Evolutionary conservation across 2,888 invertebrate genomes (phyloP).

Genomic region (Nematopogon swammerdamellus): DNA sequence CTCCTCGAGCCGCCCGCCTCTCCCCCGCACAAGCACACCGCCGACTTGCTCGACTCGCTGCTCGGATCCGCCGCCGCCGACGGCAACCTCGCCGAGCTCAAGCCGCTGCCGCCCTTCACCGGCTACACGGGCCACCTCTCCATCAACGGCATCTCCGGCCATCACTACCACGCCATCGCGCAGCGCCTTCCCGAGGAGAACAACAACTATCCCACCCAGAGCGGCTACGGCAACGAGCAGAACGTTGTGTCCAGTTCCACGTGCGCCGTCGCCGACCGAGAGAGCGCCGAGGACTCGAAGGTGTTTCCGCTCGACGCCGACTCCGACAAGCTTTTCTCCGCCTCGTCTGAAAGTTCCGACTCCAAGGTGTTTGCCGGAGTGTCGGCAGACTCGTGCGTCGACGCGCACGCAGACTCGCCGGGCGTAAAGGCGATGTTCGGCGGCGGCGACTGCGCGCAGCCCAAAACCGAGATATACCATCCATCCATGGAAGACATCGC

Average conservation of each 20-base stretch:
- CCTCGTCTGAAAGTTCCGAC: slow-evolving; percentile 42
- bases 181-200: slow-evolving; percentile 71
- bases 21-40: slow-evolving; percentile 35
- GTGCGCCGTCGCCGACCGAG: slow-evolving; percentile 63
- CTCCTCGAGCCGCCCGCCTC: slow-evolving; percentile 34
- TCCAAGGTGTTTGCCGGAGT: slow-evolving; percentile 44
- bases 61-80: slow-evolving; percentile 56
- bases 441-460: slow-evolving; percentile 24
- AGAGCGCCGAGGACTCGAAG: slow-evolving; percentile 59
- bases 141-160: slow-evolving; percentile 85
- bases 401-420: slow-evolving; percentile 26
- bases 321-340: slow-evolving; percentile 42
- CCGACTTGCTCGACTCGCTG: slow-evolving; percentile 68
- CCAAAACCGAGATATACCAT: slow-evolving; percentile 64
- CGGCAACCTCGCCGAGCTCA: slow-evolving; percentile 74
- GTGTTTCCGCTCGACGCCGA: slow-evolving; percentile 56
- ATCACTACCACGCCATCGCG: slow-evolving; percentile 84
- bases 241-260: slow-evolving; percentile 74
- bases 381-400: slow-evolving; percentile 38
- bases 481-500: slow-evolving; percentile 80
- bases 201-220: slow-evolving; percentile 64
- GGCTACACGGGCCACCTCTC: slow-evolving; percentile 82
- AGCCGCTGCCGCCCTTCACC: slow-evolving; percentile 82
- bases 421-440: slow-evolving; percentile 45
- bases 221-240: slow-evolving; percentile 61